Evolutionary conservation across 2,888 invertebrate genomes (phyloP), one percentile per base, ranked within the genome.

Genomic region (Zonitis immaculata): DNA sequence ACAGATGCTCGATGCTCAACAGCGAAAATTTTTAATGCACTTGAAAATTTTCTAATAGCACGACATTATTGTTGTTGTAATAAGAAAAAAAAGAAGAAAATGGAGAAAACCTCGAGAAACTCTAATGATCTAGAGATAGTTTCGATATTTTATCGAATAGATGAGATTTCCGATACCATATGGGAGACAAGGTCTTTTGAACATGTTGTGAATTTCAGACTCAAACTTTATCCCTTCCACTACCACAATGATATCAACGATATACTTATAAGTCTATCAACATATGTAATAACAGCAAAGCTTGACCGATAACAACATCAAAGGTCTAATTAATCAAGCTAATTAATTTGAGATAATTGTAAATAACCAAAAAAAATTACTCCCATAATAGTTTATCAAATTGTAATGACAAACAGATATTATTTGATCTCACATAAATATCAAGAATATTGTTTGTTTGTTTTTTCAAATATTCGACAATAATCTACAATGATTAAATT

Each of bases 161-260:
- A 39, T 39, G 18, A 39, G 39, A 39, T 39, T 39, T 3, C 14
- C 1, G 32, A 32, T 32, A 32, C 12, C 32, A 32, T 14, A 32
- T 14, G 18, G 20, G 20, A 11, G 39, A 39, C 20, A 27, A 56
- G 51, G 60, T 64, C 62, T 62, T 60, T 59, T 60, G 63, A 58
- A 62, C 64, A 61, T 63, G 62, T 54, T 57, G 56, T 52, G 63
- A 66, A 66, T 66, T 59, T 59, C 56, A 32, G 47, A 45, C 35
- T 22, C 51, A 43, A 54, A 51, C 47, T 48, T 50, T 14, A 30
- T 25, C 27, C 39, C 39, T 20, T 32, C 11, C 18, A 39, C 47
- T 26, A 42, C 54, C 32, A 50, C 47, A 47, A 50, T 50, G 47
- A 35, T 47, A 44, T 35, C 52, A 12, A 5, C n/a, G 27, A 27